Percentiles rank a stretch among this genome's conserved stretches.
Evolutionary conservation across 2,113 vertebrate species (phyloP).

Genomic region (Vulpes ferrilata): DNA sequence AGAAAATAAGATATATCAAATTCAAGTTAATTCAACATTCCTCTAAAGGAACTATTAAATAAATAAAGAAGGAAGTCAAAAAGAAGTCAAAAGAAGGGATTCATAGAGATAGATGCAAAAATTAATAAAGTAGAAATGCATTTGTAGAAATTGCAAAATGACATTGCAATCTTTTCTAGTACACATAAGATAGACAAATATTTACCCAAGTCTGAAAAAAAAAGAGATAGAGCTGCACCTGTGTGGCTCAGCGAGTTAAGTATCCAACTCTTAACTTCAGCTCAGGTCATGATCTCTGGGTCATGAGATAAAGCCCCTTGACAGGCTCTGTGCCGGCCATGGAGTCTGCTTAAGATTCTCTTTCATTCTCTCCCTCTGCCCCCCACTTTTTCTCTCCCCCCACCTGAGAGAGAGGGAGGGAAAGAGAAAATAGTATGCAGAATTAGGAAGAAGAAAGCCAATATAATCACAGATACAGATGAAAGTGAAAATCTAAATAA

Average conservation of each 20-base stretch:
- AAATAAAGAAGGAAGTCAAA: not conserved
- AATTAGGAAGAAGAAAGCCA: not conserved
- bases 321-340: not conserved
- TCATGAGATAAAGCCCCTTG: not conserved
- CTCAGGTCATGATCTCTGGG: not conserved
- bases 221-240: not conserved
- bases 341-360: not conserved
- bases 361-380: not conserved
- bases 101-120: not conserved
- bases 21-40: not conserved
- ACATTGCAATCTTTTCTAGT: not conserved
- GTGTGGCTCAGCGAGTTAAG: not conserved
- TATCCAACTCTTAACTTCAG: not conserved
- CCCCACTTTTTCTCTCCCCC: not conserved
- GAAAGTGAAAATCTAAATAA: not conserved
- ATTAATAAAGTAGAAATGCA: not conserved
- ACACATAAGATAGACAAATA: not conserved
- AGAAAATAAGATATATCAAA: not conserved
- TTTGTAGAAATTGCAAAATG: not conserved
- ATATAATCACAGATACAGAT: not conserved
- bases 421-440: not conserved
- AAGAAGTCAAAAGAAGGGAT: constrained; percentile 1
- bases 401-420: not conserved
- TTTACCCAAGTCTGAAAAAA: not conserved
- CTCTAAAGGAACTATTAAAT: not conserved